phyloP scores from a whole-genome alignment of 2,113 vertebrate genomes.

The Trichomycterus rosablanca region DNA sequence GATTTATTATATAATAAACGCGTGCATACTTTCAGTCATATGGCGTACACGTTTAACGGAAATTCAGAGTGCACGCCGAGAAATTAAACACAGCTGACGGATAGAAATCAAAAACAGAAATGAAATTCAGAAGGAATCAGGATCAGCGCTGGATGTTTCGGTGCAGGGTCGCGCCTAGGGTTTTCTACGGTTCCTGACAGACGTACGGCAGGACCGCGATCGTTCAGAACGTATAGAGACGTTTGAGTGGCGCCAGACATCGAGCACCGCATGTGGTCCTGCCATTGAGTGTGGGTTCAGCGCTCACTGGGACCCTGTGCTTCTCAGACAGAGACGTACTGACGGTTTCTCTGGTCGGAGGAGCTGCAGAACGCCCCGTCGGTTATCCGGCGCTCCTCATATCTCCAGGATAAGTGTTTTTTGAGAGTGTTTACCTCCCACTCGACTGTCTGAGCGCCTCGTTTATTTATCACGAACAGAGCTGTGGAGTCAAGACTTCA shows the following conservation, averaged over 20 bases:
- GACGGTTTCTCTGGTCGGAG: not conserved
- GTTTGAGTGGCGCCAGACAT: not conserved
- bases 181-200: not conserved
- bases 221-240: not conserved
- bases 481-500: not conserved
- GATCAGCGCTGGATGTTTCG: too few species aligned
- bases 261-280: not conserved
- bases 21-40: too few species aligned
- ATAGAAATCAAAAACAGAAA: too few species aligned
- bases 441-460: not conserved
- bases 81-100: too few species aligned
- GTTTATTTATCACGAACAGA: not conserved
- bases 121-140: too few species aligned
- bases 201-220: not conserved
- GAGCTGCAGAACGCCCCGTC: not conserved
- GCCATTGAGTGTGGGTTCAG: not conserved
- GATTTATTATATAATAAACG: too few species aligned
- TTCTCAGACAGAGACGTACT: not conserved
- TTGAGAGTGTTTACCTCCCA: not conserved
- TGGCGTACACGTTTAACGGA: too few species aligned
- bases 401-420: not conserved
- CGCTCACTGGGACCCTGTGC: not conserved
- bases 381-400: not conserved
- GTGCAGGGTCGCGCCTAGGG: too few species aligned
- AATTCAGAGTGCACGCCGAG: too few species aligned